Percentiles rank a stretch among this genome's conserved stretches.
Conservation (phyloP, 2,888 invertebrate species). For the Erebia epiphron region DNA sequence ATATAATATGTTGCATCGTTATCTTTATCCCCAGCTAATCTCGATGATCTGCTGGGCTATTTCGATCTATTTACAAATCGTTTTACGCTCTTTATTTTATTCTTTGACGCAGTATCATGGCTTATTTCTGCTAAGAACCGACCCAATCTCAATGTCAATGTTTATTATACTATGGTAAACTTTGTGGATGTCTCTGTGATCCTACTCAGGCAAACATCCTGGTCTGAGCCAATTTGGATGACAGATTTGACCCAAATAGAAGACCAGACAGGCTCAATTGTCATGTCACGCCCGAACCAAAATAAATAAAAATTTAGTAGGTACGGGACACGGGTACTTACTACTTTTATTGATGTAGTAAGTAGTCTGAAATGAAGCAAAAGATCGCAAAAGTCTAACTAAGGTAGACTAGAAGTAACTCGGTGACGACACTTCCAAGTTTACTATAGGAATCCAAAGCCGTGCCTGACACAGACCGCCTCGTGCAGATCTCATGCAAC, state of each 20-base stretch:
- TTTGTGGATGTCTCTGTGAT: not conserved
- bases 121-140: not conserved
- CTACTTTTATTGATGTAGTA: not conserved
- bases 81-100: not conserved
- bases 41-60: conserved; percentile 7
- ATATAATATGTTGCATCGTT: conserved; percentile 37
- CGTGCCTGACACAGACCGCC: conserved; percentile 67
- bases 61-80: conserved; percentile 7
- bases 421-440: conserved; percentile 53
- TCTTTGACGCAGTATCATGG: not conserved
- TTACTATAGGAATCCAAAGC: conserved; percentile 45
- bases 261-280: not conserved
- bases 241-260: not conserved
- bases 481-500: conserved; percentile 51
- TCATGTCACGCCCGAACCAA: not conserved
- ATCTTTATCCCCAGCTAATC: conserved; percentile 46
- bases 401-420: conserved; percentile 7
- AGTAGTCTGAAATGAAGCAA: not conserved
- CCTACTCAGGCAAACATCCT: not conserved
- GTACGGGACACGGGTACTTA: no score
- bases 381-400: not conserved
- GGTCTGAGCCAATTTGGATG: not conserved
- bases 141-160: not conserved
- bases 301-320: no score
- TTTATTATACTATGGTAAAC: not conserved